A percentile compares a stretch with the other conserved stretches of the same genome.
Conservation (phyloP, 2,888 invertebrate genomes). For the Eupithecia inturbata region DNA sequence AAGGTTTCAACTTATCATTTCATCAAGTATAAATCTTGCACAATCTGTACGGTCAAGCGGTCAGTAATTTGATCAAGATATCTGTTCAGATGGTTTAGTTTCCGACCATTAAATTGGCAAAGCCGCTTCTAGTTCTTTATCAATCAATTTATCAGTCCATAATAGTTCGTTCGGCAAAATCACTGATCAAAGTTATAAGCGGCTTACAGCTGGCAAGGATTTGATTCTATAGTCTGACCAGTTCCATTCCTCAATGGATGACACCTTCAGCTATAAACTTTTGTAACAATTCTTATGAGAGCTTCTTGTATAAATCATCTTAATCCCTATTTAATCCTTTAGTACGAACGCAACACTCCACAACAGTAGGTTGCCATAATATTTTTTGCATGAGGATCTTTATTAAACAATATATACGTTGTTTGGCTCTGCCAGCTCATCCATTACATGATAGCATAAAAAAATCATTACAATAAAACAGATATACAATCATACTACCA, state of each 20-base stretch:
- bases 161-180: conserved; percentile 48
- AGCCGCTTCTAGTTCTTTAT: conserved; percentile 71
- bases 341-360: conserved; percentile 7
- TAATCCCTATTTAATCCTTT: conserved; percentile 19
- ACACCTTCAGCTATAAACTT: conserved; percentile 10
- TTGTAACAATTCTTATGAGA: conserved; percentile 7
- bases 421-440: conserved; percentile 14
- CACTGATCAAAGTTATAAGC: conserved; percentile 19
- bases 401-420: neutral
- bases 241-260: conserved; percentile 64
- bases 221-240: conserved; percentile 69
- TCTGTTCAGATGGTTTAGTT: conserved; percentile 66
- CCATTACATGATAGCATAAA: conserved; percentile 29
- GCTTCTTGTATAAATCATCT: conserved; percentile 6
- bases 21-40: conserved; percentile 60
- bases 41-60: conserved; percentile 54
- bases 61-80: conserved; percentile 64
- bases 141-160: conserved; percentile 74
- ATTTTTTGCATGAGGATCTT: conserved; percentile 7
- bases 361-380: conserved; percentile 19
- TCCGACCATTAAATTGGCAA: conserved; percentile 69
- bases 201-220: conserved; percentile 50
- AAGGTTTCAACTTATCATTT: conserved; percentile 45
- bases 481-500: conserved; percentile 34
- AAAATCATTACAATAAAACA: conserved; percentile 32